Base-by-base conservation (phyloP, 2,888 invertebrate species). In the Limnephilus marmoratus region DNA sequence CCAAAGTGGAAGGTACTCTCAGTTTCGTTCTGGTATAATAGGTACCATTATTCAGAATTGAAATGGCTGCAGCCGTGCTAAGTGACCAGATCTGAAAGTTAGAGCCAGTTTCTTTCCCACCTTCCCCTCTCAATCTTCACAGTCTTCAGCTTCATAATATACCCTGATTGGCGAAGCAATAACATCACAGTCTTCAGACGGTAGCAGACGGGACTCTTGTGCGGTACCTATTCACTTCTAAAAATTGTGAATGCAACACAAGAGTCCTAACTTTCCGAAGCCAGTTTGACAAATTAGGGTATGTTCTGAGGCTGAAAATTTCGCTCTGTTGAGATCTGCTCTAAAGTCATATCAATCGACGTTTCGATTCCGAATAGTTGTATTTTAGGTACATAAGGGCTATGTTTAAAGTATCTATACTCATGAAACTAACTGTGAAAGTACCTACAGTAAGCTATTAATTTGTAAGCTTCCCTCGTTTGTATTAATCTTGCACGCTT, bases 401-500 rank as follows among this genome's bases (percentile, higher is more conserved):
- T 5, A 68, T 68, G 24, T n/a, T 68, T 9, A 68, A 7, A 53
- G 53, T 53, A 53, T 15, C 68, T 68, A 68, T 9, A 5, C 68
- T 3, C 24, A 18, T 68, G 18, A 68, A 68, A 68, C n/a, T 68
- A 24, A 68, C 68, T 68, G 24, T 1, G 9, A 68, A 68, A n/a
- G 68, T n/a, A 53, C 24, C 24, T 7, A 24, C 37, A 13, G 83
- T 83, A 24, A 11, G 24, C 18, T 37, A 37, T 83, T 83, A 34
- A 83, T 83, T 83, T 37, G 83, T 83, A 83, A 37, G 41, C 83
- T 37, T 13, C 83, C 83, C 83, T 83, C 83, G 83, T 34, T 24
- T 41, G 83, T 83, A 37, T 83, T 34, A 83, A 37, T 83, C 83
- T 83, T 83, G 41, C 83, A n/a, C 83, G 34, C 83, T 83, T 83